Evolutionary conservation across 2,113 vertebrate species (phyloP).

Genomic region (Prolemur simus): DNA sequence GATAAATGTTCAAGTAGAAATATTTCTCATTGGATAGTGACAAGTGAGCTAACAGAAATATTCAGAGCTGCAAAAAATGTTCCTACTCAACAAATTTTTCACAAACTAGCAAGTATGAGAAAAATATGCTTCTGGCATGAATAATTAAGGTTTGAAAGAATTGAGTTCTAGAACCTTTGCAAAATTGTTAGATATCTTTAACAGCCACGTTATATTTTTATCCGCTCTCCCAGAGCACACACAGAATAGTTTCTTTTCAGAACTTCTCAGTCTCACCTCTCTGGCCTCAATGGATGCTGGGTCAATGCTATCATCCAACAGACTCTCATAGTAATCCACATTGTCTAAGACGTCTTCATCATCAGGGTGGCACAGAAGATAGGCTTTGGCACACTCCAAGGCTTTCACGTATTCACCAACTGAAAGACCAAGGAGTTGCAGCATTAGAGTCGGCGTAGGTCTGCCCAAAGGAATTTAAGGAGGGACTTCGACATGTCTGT

Average conservation of each 20-base stretch:
- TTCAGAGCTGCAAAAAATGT: neutral
- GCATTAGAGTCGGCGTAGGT: neutral
- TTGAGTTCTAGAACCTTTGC: neutral
- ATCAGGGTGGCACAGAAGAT: slow-evolving; percentile 91
- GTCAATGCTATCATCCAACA: slow-evolving; percentile 83
- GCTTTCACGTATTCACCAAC: slow-evolving; percentile 88
- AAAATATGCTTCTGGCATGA: neutral
- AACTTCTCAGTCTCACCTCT: slow-evolving; percentile 79
- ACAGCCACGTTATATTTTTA: neutral
- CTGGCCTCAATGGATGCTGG: slow-evolving; percentile 84
- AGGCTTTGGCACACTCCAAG: slow-evolving; percentile 90
- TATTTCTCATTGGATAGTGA: neutral
- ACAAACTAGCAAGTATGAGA: neutral
- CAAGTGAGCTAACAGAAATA: neutral
- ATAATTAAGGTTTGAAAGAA: neutral
- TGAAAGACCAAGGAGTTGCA: slow-evolving; percentile 68
- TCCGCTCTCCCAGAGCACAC: neutral
- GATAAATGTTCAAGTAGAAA: neutral
- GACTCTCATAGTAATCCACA: slow-evolving; percentile 86
- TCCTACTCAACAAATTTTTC: neutral
- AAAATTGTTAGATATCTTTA: neutral
- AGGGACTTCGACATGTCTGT: neutral
- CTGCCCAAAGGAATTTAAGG: neutral
- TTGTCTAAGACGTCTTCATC: slow-evolving; percentile 94
- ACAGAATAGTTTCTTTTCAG: neutral